Evolutionary conservation across 2,797 vertebrate genomes (phyloP).

Genomic region (Chloroceryle amazona): DNA sequence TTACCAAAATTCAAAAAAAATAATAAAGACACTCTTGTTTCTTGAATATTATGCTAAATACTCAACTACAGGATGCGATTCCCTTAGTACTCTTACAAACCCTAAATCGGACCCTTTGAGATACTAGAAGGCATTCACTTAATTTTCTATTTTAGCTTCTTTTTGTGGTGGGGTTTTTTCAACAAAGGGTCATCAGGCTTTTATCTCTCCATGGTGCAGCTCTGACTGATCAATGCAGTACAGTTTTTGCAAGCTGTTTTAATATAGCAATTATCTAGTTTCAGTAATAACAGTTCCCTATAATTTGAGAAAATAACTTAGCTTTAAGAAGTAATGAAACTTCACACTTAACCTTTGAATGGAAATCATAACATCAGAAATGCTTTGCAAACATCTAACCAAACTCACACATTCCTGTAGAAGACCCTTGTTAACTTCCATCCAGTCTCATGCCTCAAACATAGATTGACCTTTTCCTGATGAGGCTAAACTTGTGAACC

Average conservation of each 20-base stretch:
- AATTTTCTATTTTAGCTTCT: neutral
- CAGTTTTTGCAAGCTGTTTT: neutral
- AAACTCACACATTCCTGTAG: neutral
- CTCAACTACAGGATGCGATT: neutral
- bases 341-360: constrained; percentile 27
- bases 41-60: neutral
- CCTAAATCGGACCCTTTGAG: neutral
- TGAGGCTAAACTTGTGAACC: neutral
- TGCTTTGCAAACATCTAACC: neutral
- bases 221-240: neutral
- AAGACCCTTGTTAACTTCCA: neutral
- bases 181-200: neutral
- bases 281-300: neutral
- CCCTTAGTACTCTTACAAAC: neutral
- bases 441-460: neutral
- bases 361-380: neutral
- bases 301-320: neutral
- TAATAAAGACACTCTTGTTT: neutral
- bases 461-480: neutral
- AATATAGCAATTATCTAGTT: constrained; percentile 26
- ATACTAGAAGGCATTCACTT: neutral
- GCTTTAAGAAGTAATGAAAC: neutral
- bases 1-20: neutral
- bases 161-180: neutral
- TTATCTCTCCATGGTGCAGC: neutral